These are phyloP conservation scores for Meloidogyne hapla DNA, from an alignment of 1,140 invertebrate species.

Conservation along the genomic window DNA sequence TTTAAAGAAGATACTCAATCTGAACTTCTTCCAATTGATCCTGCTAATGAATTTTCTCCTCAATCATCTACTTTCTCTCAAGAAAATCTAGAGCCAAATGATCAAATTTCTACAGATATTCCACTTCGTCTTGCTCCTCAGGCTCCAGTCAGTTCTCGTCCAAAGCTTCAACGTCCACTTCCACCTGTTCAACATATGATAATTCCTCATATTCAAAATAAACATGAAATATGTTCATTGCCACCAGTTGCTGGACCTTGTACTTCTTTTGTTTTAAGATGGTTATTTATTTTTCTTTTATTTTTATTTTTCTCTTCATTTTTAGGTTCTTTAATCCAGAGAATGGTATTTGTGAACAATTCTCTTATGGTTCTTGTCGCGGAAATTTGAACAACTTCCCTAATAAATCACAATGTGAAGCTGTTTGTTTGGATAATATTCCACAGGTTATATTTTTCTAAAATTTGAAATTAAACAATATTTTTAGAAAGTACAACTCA, in stretches of 20 bases:
- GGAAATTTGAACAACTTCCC: constrained; percentile 54
- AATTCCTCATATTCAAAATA: neutral
- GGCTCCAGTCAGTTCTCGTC: neutral
- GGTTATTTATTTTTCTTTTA: neutral
- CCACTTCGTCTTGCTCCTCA: constrained; percentile 5
- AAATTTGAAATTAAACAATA: neutral
- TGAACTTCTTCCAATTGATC: neutral
- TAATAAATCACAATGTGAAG: neutral
- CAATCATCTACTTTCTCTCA: neutral
- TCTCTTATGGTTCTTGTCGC: constrained; percentile 51
- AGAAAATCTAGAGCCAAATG: neutral
- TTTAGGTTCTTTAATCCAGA: constrained; percentile 55
- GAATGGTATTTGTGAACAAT: constrained; percentile 53
- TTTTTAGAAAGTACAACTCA: constrained; percentile 8
- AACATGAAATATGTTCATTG: constrained; percentile 23
- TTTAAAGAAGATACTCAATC: neutral
- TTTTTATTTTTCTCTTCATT: neutral
- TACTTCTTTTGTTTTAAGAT: constrained; percentile 31
- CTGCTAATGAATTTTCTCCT: neutral
- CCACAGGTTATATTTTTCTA: neutral
- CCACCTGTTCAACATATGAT: constrained; percentile 16
- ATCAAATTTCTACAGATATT: neutral
- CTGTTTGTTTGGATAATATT: constrained; percentile 9
- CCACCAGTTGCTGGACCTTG: constrained; percentile 36
- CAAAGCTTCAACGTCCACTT: neutral